phyloP scores from a whole-genome alignment of 2,797 vertebrate species.

The Choloepus didactylus region DNA sequence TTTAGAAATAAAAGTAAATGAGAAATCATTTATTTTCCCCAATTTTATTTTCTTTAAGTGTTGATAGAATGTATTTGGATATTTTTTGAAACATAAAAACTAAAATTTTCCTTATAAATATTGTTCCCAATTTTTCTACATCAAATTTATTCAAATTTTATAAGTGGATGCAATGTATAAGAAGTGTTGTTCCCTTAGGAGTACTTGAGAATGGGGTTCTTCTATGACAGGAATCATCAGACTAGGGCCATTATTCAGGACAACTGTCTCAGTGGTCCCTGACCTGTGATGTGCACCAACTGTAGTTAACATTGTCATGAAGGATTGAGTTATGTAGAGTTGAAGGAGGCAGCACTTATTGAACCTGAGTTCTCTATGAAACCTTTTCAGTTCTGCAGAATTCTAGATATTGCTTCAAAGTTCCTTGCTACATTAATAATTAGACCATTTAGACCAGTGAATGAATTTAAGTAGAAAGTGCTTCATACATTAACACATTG shows the following conservation, averaged over 20 bases:
- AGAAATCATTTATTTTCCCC: neutral
- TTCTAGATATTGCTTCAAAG: neutral
- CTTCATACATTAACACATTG: too few species aligned
- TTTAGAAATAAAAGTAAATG: neutral
- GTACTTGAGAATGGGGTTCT: neutral
- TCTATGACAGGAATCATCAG: neutral
- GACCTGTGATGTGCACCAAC: neutral
- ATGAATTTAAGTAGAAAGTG: too few species aligned
- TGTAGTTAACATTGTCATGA: neutral
- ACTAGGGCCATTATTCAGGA: neutral
- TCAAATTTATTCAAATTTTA: neutral
- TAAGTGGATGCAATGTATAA: neutral
- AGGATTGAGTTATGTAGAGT: neutral
- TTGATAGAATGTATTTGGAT: neutral
- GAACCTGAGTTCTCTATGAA: neutral
- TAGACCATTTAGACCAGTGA: neutral
- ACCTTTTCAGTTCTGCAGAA: neutral
- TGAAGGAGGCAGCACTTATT: neutral
- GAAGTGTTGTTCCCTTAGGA: too few species aligned
- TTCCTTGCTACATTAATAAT: too few species aligned
- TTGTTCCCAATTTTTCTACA: neutral
- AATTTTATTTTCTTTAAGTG: neutral
- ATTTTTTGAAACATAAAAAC: neutral
- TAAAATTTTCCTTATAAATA: neutral
- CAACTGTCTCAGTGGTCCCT: neutral